Conservation (phyloP, 1,140 invertebrate species). For the Episyrphus balteatus region DNA sequence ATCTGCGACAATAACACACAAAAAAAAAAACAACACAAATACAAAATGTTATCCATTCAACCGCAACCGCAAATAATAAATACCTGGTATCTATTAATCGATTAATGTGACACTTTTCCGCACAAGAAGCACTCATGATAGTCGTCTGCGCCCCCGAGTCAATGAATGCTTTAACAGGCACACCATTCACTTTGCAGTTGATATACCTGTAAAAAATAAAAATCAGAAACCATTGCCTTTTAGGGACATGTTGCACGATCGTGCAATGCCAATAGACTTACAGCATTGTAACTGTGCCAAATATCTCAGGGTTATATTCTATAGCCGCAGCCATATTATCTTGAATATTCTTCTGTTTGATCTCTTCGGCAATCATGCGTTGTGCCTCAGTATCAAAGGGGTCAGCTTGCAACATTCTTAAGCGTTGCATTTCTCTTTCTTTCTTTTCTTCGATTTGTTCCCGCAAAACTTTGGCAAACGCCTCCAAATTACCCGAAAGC, state of each 20-base stretch:
- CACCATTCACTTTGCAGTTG: slow-evolving; percentile 89
- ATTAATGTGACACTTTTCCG: slow-evolving; percentile 92
- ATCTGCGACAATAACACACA: slow-evolving; percentile 42
- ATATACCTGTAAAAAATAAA: slow-evolving; percentile 48
- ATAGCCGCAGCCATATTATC: slow-evolving; percentile 98
- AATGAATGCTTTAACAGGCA: slow-evolving; percentile 94
- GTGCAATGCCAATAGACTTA: slow-evolving; percentile 34
- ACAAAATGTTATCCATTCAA: background rate
- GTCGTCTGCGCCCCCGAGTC: slow-evolving; percentile 93
- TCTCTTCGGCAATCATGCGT: slow-evolving; percentile 88
- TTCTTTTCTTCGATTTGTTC: slow-evolving; percentile 69
- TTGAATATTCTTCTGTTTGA: slow-evolving; percentile 91
- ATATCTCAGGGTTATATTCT: slow-evolving; percentile 96
- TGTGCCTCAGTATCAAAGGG: slow-evolving; percentile 94
- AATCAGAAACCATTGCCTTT: background rate
- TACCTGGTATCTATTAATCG: slow-evolving; percentile 74
- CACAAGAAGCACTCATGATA: slow-evolving; percentile 86
- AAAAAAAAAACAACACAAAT: slow-evolving; percentile 2
- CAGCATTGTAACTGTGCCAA: slow-evolving; percentile 94
- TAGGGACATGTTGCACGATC: no score
- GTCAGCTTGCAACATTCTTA: slow-evolving; percentile 83
- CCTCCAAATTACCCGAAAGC: slow-evolving; percentile 68
- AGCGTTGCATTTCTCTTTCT: slow-evolving; percentile 68
- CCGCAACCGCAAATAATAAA: background rate
- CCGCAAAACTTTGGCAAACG: slow-evolving; percentile 68